Base-by-base conservation (phyloP, 2,797 vertebrate species). In the Leptodactylus fallax region DNA sequence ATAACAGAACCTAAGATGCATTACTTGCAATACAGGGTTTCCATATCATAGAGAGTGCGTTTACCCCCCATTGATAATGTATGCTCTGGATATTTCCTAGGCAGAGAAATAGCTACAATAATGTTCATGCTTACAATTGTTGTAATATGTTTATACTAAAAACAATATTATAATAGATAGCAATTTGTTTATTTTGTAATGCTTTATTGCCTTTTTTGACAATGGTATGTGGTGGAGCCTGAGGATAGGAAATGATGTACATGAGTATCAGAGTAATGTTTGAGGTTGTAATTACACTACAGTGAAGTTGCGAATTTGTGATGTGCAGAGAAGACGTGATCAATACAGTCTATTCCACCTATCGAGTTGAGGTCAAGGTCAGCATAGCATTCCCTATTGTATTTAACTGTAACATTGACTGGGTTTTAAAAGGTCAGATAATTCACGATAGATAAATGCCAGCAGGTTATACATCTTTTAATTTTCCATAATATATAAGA, bases 191-290 rank as follows among this genome's bases (percentile, higher is more conserved):
- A 49, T 76, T 45, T 45, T 51, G 51, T 55, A 36, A 69, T 51
- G 9, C 25, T 53, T 78, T 79, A 56, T 51, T 63, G 21, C 58
- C 58, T 21, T 53, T 84, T 14, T 25, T 25, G 8, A 25, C 36
- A 25, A 4, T 78, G 21, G 60, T 60, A 76, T 85, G 77, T 36
- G 21, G 36, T 72, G 63, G 36, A 65, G 87, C 87, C 78, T 45
- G 83, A 27, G 87, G 87, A 85, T 74, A 88, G 78, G 87, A 85
- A 85, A 85, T 74, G 23, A 85, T 58, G 19, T 53, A 47, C 56
- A 79, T 71, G 47, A 27, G 60, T 79, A 53, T 76, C 49, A 23
- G 11, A 77, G 71, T 45, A 58, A 83, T 69, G 56, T 56, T 86
- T 79, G 74, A 67, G 25, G 27, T 72, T 85, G 77, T 63, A 88